These are phyloP conservation scores for Sinonovacula constricta DNA, from an alignment of 1,140 invertebrate genomes.

Conservation along the genomic window DNA sequence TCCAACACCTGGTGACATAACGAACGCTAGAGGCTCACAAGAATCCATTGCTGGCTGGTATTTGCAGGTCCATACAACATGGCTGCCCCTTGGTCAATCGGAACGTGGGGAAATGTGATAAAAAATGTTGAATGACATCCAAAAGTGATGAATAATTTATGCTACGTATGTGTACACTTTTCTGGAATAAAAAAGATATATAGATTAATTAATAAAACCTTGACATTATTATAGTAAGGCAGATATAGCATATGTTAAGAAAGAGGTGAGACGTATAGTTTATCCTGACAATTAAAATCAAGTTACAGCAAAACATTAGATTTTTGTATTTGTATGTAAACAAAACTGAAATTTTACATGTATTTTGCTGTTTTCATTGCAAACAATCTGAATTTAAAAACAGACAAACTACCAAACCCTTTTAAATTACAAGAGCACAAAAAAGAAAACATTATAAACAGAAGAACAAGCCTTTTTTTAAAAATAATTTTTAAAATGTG, in stretches of 20 bases:
- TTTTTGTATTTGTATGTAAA: neutral
- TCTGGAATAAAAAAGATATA: conserved; percentile 60
- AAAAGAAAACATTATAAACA: neutral
- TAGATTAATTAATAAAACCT: neutral
- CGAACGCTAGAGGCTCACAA: too few relatives aligned
- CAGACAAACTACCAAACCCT: too few relatives aligned
- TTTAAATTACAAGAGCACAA: neutral
- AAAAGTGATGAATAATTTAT: conserved; percentile 53
- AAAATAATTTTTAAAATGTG: neutral
- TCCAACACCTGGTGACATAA: too few relatives aligned
- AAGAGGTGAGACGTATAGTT: neutral
- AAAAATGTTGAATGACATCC: too few relatives aligned
- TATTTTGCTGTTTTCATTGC: too few relatives aligned
- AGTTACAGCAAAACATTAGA: neutral
- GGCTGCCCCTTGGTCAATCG: too few relatives aligned
- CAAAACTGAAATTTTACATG: neutral
- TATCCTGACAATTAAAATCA: neutral
- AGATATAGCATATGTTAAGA: neutral
- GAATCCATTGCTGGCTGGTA: too few relatives aligned
- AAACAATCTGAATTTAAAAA: too few relatives aligned
- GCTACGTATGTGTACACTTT: conserved; percentile 75
- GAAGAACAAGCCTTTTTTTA: neutral
- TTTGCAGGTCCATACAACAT: too few relatives aligned
- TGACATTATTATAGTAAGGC: neutral
- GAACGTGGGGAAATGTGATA: too few relatives aligned